Conservation (phyloP, 2,888 invertebrate species). For the Tiphia femorata region DNA sequence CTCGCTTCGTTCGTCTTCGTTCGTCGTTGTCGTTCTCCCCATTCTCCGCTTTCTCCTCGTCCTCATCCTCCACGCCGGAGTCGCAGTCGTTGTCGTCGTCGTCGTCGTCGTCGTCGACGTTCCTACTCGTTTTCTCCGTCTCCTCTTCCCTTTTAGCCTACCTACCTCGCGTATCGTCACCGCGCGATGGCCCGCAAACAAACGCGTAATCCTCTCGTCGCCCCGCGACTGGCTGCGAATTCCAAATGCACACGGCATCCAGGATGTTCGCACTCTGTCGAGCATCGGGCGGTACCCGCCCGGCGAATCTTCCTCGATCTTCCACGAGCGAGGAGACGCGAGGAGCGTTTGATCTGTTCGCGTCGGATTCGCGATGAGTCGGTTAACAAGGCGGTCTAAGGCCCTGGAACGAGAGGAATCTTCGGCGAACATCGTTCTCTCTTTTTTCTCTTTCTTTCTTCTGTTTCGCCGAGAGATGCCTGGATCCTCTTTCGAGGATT, state of each 20-base stretch:
- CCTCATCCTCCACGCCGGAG: conserved; percentile 5
- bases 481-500: no score
- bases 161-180: conserved; percentile 35
- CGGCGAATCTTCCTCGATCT: conserved; percentile 1
- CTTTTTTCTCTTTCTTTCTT: no score
- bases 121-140: no score
- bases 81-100: no score
- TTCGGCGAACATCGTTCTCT: no score
- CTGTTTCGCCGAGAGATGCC: no score
- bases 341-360: not conserved
- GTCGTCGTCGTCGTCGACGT: no score
- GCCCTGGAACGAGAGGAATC: no score
- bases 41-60: not conserved
- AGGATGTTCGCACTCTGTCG: conserved; percentile 19
- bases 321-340: not conserved
- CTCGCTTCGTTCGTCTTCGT: conserved; percentile 28
- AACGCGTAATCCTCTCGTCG: conserved; percentile 62
- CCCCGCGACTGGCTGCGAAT: conserved; percentile 28
- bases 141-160: conserved; percentile 39
- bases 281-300: conserved; percentile 3
- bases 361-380: not conserved
- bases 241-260: conserved; percentile 24
- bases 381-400: not conserved
- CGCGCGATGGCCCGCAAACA: conserved; percentile 43
- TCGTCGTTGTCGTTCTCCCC: conserved; percentile 14